Evolutionary conservation across 2,797 vertebrate genomes (phyloP), one percentile per base, ranked within the genome.

Genomic region (Typhlichthys subterraneus): DNA sequence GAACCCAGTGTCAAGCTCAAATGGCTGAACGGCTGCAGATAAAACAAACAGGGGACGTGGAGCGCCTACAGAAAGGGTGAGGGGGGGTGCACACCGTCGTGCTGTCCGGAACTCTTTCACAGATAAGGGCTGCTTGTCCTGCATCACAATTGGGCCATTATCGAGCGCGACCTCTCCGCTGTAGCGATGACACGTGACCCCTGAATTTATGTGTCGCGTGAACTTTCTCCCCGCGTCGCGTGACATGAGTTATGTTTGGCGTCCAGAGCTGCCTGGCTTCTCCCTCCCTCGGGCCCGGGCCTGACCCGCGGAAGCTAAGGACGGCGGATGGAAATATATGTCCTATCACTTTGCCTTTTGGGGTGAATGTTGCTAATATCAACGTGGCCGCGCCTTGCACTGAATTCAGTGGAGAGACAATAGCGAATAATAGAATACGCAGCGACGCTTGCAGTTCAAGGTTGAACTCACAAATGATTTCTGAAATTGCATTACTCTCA

Each of bases 1-100:
- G 86, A 89, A 88, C 88, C 87, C 67, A 49, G 75, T 86, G 88
- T 89, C 87, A 87, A 84, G 85, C 78, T 85, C 84, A 83, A 89
- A 88, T 84, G 80, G 85, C 87, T 84, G 85, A 88, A 89, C 79
- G 81, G 82, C 74, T 67, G 85, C 74, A 88, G 86, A 90, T 90
- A 90, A 88, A 88, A 86, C 80, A 87, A 87, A 85, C 80, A 87
- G 76, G 79, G 68, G 48, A 83, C 84, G 88, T 88, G 85, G 45
- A 53, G 56, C 4, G 88, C 75, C 68, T 86, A 72, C 85, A 77
- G 64, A 85, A 54, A 59, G 50, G 38, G 5, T n/a, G 23, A 55
- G 65, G 61, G 76, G 58, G 1, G 50, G 15, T 1, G 38, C 65
- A 14, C 6, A 17, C 9, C 33, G 33, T 1, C 0, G 23, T 69